Evolutionary conservation across 2,113 vertebrate genomes (phyloP), one percentile per base, ranked within the genome.

Genomic region (Columbina picui): DNA sequence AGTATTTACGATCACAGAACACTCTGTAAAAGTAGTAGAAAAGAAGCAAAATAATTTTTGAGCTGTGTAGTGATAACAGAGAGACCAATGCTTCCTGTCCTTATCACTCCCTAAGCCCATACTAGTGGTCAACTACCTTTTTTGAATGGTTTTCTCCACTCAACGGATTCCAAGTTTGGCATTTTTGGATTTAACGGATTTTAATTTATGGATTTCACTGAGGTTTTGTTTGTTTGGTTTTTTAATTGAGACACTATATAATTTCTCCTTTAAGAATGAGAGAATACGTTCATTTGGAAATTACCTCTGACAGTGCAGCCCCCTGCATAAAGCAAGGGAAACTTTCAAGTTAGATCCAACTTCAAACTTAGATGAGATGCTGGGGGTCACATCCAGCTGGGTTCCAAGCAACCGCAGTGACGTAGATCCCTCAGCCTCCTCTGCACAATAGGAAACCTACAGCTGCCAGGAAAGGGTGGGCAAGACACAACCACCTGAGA

Each of bases 281-380:
- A 49, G 23, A 73, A 32, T 26, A 22, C 69, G 47, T 86, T 43
- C 43, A 89, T 55, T 63, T 87, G 45, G 38, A 84, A 74, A 60
- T 1, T 1, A 45, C 9, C 7, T 65, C 20, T 70, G 64, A 53
- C 0, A 0, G 30, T 17, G 7, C 53, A 53, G 18, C 20, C 25
- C 32, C 32, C 52, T 16, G 30, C 10, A 53, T 3, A 76, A 79
- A 59, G 18, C 14, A 71, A 94, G 61, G 14, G 14, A 53, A 94
- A 70, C 27, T 70, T 85, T 63, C 30, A 43, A 75, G 38, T 70
- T 38, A 55, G 43, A 83, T 65, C 21, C 29, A 81, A 32, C 39
- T 56, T 74, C 55, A 87, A 57, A 85, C 27, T 80, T 41, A 34
- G 41, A 76, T 52, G 22, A 86, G 38, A 43, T 1, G 2, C 32